Evolutionary conservation across 2,888 invertebrate genomes (phyloP), one percentile per base, ranked within the genome.

Genomic region (Acholoe squamosa): DNA sequence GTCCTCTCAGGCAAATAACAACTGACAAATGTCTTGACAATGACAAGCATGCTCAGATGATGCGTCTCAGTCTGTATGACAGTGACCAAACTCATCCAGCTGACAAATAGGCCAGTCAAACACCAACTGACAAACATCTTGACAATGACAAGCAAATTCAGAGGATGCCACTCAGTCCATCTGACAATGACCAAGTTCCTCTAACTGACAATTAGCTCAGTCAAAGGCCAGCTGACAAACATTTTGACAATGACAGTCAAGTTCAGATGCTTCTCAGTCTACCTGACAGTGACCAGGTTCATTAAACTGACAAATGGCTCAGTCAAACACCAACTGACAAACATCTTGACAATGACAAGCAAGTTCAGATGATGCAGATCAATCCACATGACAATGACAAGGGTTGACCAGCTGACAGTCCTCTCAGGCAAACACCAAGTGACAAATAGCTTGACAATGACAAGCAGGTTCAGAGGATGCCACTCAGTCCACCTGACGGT

Each of bases 221-320:
- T 33, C 43, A 33, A 43, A 43, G 5, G 34, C 16, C 80, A 80
- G 22, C 80, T 80, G 80, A 80, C 86, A 86, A 33, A 25, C n/a
- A n/a, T n/a, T n/a, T 28, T 86, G 86, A 86, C 86, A 86, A 19
- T 86, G 86, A 86, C 86, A 86, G 86, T 14, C 0, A 52, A 54
- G 31, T 28, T 52, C 86, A 54, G 54, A 86, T 1, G 31, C 86
- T 5, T 12, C 14, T n/a, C 0, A 54, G 25, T 80, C 80, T 14
- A 34, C 34, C 25, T 86, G 86, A 86, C 86, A 86, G 54, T 86
- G 86, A 86, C 86, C 25, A 54, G 54, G 16, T 0, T 0, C 19
- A 25, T 51, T n/a, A 3, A 84, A 19, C 25, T 84, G 84, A 84
- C 84, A 84, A 22, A 3, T 43, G 14, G 10, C 84, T 84, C 43